These are phyloP conservation scores for Atethmia centrago DNA, from an alignment of 2,888 invertebrate species.

Conservation along the genomic window DNA sequence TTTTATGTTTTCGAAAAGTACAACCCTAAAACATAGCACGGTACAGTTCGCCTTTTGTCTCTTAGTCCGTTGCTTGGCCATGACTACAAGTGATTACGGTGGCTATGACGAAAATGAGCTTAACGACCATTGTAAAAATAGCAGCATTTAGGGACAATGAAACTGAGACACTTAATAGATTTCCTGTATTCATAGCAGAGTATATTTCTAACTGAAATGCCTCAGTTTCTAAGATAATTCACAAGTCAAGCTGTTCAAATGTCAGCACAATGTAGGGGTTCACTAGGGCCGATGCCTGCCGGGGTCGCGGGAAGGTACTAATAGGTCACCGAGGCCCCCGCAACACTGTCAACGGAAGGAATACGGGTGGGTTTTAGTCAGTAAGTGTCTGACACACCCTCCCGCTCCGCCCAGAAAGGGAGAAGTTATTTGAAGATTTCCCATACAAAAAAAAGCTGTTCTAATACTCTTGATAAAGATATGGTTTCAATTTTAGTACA, in stretches of 20 bases:
- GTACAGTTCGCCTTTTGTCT: conserved; percentile 76
- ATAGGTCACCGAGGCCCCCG: too few species aligned
- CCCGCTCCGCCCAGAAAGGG: too few species aligned
- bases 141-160: conserved; percentile 47
- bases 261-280: too few species aligned
- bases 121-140: conserved; percentile 43
- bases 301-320: too few species aligned
- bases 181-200: conserved; percentile 25
- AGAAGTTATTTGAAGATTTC: too few species aligned
- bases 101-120: conserved; percentile 56
- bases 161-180: conserved; percentile 44
- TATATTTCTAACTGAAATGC: not conserved
- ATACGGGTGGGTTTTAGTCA: too few species aligned
- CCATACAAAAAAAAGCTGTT: too few species aligned
- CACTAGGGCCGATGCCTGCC: too few species aligned
- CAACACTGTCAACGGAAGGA: too few species aligned
- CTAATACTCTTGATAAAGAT: not conserved
- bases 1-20: not conserved
- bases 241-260: not conserved
- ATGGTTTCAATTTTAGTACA: not conserved
- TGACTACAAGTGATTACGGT: conserved; percentile 60
- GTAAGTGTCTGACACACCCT: too few species aligned
- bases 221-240: not conserved
- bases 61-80: conserved; percentile 63
- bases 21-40: conserved; percentile 62